phyloP scores from a whole-genome alignment of 2,113 vertebrate species.

The Amphiprion ocellaris region DNA sequence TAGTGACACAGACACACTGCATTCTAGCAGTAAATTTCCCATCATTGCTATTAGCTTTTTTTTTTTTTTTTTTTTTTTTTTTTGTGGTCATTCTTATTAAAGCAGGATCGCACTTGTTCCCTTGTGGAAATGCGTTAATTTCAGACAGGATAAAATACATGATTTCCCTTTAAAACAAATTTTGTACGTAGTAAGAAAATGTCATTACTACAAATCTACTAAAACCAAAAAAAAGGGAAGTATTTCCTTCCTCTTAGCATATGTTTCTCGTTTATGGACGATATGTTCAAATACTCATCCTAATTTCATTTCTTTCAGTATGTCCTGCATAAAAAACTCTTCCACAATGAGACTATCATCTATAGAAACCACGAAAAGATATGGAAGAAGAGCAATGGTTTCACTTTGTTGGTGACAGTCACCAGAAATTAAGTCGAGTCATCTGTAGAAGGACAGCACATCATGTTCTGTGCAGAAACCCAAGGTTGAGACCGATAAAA shows the following conservation, averaged over 20 bases:
- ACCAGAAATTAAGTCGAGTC: neutral
- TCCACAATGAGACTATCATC: neutral
- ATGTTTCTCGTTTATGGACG: neutral
- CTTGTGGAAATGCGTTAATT: too few species aligned
- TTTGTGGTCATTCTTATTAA: neutral
- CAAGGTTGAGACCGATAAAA: conserved; percentile 8
- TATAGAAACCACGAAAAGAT: neutral
- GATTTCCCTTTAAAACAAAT: too few species aligned
- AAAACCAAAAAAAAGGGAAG: neutral
- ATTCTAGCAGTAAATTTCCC: neutral
- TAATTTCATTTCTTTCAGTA: neutral
- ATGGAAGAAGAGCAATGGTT: neutral
- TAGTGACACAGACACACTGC: neutral
- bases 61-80: neutral
- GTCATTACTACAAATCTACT: neutral
- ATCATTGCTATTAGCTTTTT: neutral
- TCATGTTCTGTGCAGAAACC: conserved; percentile 3
- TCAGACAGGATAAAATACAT: too few species aligned
- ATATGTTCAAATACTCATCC: neutral
- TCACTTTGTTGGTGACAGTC: neutral
- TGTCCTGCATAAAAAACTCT: neutral
- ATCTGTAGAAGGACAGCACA: neutral
- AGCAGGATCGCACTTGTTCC: too few species aligned
- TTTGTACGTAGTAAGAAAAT: neutral
- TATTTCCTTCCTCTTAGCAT: neutral